Evolutionary conservation across 2,113 vertebrate genomes (phyloP), one percentile per base, ranked within the genome.

Genomic region (Cygnus atratus): DNA sequence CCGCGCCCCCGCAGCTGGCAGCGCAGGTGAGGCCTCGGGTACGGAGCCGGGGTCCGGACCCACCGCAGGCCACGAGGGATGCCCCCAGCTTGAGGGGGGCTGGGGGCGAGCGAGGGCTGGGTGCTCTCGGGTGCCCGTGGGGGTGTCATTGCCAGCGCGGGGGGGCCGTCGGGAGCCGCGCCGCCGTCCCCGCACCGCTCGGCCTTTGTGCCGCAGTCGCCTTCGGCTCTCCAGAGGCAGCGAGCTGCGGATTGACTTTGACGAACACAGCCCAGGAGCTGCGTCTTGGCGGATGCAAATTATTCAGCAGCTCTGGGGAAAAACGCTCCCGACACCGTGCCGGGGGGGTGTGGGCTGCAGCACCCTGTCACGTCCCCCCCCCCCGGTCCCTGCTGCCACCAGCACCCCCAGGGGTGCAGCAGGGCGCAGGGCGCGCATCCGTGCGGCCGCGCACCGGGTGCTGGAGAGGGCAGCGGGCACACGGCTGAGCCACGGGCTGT

Each of bases 401-500:
- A 1, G 46, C 33, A 6, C 39, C 67, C 59, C 82, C 70, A 2
- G 6, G 58, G 72, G 6, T 3, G 74, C 35, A 22, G 50, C 35
- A 3, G 52, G n/a, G 43, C 1, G 5, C 1, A 2, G 35, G 59
- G 67, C 61, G 39, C 20, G 55, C 10, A 1, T 6, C 1, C 3
- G 6, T 1, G 2, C 2, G 14, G 54, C 22, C 79, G 79, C 89
- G 11, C 48, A 12, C 21, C 11, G 48, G 48, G 48, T 24, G 55
- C 28, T 1, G 15, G 39, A 79, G 61, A 52, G 46, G 37, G 9
- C 41, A 5, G 71, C 11, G 70, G 55, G 57, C 9, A 33, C 77
- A 17, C 1, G 1, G 31, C 22, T 6, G 70, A 35, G 58, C 18
- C 35, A 0, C 0, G 5, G 41, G 3, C 1, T 0, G 1, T 5